Evolutionary conservation across 2,888 invertebrate species (phyloP).

Genomic region (Drepanosiphum platanoidis): DNA sequence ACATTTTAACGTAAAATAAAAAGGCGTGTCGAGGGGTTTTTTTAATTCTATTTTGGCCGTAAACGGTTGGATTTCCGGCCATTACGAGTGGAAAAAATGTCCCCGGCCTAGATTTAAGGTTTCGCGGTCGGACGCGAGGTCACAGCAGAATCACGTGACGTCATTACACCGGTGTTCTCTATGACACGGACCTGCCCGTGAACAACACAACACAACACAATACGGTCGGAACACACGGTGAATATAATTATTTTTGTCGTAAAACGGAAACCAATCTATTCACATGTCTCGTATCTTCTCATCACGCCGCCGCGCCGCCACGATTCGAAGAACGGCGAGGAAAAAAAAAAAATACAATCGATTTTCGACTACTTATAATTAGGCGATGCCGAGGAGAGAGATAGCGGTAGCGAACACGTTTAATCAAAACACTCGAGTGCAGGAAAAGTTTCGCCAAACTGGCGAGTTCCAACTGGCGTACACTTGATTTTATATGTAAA

Average conservation of each 20-base stretch:
- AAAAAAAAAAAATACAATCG: neutral
- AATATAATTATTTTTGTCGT: neutral
- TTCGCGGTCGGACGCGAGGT: slow-evolving; percentile 40
- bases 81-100: neutral
- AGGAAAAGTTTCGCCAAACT: neutral
- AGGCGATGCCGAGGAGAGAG: neutral
- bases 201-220: neutral
- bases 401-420: neutral
- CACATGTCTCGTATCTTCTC: neutral
- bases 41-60: neutral
- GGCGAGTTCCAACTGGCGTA: neutral
- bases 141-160: slow-evolving; percentile 1
- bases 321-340: neutral
- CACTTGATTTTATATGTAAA: slow-evolving; percentile 25
- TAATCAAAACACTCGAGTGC: neutral
- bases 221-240: neutral
- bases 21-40: neutral
- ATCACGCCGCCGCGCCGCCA: neutral
- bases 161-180: neutral
- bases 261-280: slow-evolving; percentile 3
- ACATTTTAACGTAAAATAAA: neutral
- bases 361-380: neutral
- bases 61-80: slow-evolving; percentile 23
- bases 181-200: neutral
- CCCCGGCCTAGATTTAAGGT: slow-evolving; percentile 13